phyloP scores from a whole-genome alignment of 2,888 invertebrate species.

The Drosophila prolongata region DNA sequence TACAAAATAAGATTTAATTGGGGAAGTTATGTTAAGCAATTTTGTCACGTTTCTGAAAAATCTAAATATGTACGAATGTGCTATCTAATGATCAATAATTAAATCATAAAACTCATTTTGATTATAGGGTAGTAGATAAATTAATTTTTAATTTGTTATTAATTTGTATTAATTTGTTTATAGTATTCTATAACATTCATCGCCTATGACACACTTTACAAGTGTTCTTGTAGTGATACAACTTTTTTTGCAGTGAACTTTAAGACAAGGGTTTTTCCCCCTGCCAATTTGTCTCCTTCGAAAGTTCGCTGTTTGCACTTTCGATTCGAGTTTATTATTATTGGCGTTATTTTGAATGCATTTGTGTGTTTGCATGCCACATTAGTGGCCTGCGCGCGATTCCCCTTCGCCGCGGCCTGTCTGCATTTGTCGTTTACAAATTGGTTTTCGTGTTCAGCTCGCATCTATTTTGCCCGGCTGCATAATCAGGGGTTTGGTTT shows the following conservation, averaged over 20 bases:
- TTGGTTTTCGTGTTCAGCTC: conserved; percentile 75
- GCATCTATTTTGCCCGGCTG: conserved; percentile 69
- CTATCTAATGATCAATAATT: no score
- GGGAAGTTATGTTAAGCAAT: no score
- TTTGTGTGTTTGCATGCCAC: conserved; percentile 63
- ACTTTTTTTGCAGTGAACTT: neutral
- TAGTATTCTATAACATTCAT: no score
- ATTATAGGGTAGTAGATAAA: no score
- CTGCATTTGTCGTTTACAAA: conserved; percentile 76
- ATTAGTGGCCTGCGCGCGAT: conserved; percentile 60
- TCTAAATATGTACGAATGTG: no score
- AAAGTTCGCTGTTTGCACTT: conserved; percentile 62
- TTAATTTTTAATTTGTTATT: no score
- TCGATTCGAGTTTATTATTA: conserved; percentile 66
- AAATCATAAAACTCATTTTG: no score
- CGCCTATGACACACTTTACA: no score
- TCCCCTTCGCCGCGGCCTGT: conserved; percentile 13
- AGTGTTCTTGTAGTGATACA: no score
- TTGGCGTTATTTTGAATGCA: conserved; percentile 60
- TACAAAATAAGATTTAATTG: no score
- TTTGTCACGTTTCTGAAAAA: no score
- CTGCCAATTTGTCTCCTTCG: conserved; percentile 9
- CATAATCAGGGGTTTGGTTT: conserved; percentile 64
- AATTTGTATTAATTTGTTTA: no score
- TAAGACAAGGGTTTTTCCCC: neutral